Evolutionary conservation across 2,113 vertebrate species (phyloP), one percentile per base, ranked within the genome.

Genomic region (Semnornis frantzii): DNA sequence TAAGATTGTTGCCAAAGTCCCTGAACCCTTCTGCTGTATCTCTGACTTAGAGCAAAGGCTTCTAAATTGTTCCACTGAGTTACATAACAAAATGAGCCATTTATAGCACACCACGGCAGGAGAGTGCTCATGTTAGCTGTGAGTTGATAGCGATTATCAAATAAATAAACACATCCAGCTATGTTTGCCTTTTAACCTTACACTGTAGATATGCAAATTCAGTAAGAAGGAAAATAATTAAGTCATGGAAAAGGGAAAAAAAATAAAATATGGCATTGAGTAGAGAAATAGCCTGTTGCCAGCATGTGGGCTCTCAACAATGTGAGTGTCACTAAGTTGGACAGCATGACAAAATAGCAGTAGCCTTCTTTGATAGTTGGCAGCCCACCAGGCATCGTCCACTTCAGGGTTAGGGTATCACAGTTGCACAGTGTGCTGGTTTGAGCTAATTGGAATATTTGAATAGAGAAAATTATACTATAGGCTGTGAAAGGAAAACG

Each of bases 61-160:
- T 73, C 30, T 42, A 79, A 93, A 87, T 89, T 64, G 58, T 90
- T 92, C 78, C 46, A 63, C 25, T 76, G 48, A 60, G 62, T 94
- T 92, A 72, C 25, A 37, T 70, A 92, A 85, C 4, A 2, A 87
- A 93, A 58, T 4, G 27, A 24, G 20, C 48, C 94, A 85, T 94
- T 93, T 95, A 89, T 94, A 89, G 85, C 39, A 39, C 30, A 54
- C 10, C 25, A 13, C 9, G 48, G 44, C 68, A 85, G 44, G 21
- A 74, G 54, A 85, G 25, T 46, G 64, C 52, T 62, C 16, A 16
- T 8, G 1, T 81, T 72, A 83, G n/a, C 84, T 80, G 1, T 80
- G 42, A 87, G 71, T 66, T 82, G 84, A 73, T 87, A 90, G 64
- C 14, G 14, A 55, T 75, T 59, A 91, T 31, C 64, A 64, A 64